Conservation (phyloP, 1,140 invertebrate species). For the Neodiprion lecontei region DNA sequence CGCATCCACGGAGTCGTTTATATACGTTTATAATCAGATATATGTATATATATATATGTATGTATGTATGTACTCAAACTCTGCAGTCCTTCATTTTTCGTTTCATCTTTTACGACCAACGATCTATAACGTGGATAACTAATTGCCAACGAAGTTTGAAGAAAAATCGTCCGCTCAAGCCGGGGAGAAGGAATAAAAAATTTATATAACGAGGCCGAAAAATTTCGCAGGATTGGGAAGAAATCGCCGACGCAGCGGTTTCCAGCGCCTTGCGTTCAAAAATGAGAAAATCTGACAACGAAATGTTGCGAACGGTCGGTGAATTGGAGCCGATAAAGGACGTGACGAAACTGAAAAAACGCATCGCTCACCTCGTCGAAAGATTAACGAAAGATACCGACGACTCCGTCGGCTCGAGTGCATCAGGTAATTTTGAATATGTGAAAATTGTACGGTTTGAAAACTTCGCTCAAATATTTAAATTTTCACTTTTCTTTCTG, state of each 20-base stretch:
- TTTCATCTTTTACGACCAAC: no score
- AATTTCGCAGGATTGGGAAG: conserved; percentile 49
- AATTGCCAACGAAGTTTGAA: no score
- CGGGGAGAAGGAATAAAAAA: no score
- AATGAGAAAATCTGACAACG: conserved; percentile 28
- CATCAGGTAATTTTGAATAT: neutral
- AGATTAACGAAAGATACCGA: conserved; percentile 26
- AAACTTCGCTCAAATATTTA: neutral
- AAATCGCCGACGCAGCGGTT: conserved; percentile 45
- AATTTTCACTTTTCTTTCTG: neutral
- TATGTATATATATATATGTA: no score
- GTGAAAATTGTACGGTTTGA: neutral
- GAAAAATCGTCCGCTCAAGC: no score
- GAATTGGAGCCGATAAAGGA: conserved; percentile 39
- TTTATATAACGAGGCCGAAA: no score
- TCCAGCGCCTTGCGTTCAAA: conserved; percentile 24
- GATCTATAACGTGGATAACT: no score
- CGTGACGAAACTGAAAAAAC: conserved; percentile 48
- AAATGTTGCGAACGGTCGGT: conserved; percentile 6
- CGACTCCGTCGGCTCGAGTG: neutral
- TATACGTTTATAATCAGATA: no score
- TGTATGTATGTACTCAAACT: no score
- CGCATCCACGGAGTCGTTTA: no score
- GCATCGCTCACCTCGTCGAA: conserved; percentile 43
- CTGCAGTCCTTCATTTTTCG: no score